Conservation (phyloP, 2,888 invertebrate species). For the Pristionchus entomophagus region DNA sequence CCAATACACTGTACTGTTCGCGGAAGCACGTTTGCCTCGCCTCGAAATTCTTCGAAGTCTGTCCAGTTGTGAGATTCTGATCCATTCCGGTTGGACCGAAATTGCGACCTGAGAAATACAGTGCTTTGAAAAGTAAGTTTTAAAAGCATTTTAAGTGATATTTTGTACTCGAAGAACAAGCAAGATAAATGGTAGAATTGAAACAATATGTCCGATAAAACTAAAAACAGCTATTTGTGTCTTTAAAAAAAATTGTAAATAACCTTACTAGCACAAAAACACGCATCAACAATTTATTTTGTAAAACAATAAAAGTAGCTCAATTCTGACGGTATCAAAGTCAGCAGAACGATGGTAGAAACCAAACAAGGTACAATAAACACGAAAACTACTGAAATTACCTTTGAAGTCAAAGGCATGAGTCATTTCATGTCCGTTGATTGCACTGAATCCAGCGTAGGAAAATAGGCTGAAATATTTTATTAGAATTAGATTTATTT, state of each 20-base stretch:
- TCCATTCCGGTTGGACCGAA: neutral
- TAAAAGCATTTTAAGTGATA: neutral
- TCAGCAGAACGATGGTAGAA: no score
- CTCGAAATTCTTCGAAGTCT: neutral
- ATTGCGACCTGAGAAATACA: neutral
- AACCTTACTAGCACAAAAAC: neutral
- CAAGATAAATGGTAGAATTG: no score
- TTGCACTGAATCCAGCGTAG: conserved; percentile 28
- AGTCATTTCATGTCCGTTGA: conserved; percentile 39
- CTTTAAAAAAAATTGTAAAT: neutral
- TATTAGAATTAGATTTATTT: no score
- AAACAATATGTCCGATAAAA: neutral
- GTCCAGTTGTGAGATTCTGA: neutral
- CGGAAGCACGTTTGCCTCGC: conserved; percentile 21
- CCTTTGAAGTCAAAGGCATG: conserved; percentile 45
- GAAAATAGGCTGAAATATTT: conserved; percentile 23
- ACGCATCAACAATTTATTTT: no score
- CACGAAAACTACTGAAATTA: neutral
- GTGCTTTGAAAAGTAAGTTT: neutral
- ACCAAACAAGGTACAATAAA: neutral
- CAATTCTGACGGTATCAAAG: neutral
- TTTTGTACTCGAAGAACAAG: neutral
- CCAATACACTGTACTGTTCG: neutral
- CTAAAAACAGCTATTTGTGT: neutral
- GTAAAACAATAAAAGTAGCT: neutral